phyloP scores from a whole-genome alignment of 2,113 vertebrate species.

The Rhegmatorhina hoffmannsi region DNA sequence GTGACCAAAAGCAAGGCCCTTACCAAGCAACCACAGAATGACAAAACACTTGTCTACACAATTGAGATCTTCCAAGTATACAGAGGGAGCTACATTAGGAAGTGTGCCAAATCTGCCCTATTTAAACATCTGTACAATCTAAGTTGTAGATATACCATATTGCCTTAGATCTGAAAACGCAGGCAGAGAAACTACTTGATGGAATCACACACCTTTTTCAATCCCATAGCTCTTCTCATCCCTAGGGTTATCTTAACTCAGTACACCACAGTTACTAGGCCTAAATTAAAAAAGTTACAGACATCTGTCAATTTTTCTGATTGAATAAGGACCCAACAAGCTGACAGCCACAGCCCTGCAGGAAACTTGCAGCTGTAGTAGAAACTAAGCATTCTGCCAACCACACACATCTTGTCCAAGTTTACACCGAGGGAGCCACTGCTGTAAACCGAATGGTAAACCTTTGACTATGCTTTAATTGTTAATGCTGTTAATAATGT shows the following conservation, averaged over 20 bases:
- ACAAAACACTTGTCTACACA: neutral
- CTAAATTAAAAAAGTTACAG: neutral
- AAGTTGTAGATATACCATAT: neutral
- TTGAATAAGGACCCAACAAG: fast-evolving
- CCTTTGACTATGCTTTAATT: neutral
- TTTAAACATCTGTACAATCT: neutral
- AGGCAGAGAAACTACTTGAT: neutral
- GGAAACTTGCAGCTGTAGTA: neutral
- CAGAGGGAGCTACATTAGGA: neutral
- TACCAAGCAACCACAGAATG: neutral
- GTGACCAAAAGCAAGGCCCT: neutral
- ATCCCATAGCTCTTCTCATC: neutral
- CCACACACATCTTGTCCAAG: neutral
- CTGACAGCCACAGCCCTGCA: neutral
- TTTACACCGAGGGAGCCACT: neutral
- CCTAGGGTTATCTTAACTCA: neutral
- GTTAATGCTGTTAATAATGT: neutral
- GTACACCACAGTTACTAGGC: neutral
- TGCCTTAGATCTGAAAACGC: neutral
- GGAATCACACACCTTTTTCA: neutral
- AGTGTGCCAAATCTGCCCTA: neutral
- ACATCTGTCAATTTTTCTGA: neutral
- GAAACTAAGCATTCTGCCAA: neutral
- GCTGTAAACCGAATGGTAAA: neutral
- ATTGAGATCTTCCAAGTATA: neutral